These are phyloP conservation scores for Forficula auricularia DNA, from an alignment of 1,140 invertebrate species.

Conservation along the genomic window DNA sequence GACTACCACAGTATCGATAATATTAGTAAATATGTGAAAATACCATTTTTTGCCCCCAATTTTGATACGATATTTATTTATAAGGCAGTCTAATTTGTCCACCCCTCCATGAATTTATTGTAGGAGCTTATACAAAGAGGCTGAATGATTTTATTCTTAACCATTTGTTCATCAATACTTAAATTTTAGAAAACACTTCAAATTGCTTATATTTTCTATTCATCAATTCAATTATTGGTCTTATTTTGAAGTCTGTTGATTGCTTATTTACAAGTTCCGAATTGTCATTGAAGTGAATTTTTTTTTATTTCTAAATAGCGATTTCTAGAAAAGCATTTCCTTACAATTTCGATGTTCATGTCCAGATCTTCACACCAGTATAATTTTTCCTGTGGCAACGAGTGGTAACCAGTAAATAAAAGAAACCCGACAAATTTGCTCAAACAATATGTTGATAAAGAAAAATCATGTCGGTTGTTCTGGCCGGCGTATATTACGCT, in stretches of 20 bases:
- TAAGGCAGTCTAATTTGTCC: slow-evolving; percentile 8
- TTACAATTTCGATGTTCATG: slow-evolving; percentile 1
- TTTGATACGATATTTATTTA: slow-evolving; percentile 9
- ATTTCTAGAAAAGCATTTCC: slow-evolving; percentile 6
- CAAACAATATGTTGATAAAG: slow-evolving; percentile 1
- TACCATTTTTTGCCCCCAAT: slow-evolving; percentile 11
- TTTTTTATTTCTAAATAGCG: slow-evolving; percentile 3
- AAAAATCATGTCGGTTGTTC: slow-evolving; percentile 15
- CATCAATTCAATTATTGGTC: slow-evolving; percentile 5
- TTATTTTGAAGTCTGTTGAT: slow-evolving; percentile 7
- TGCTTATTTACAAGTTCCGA: slow-evolving; percentile 6
- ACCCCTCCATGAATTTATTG: slow-evolving; percentile 6
- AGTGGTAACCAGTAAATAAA: slow-evolving; percentile 4
- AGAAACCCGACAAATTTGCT: slow-evolving; percentile 6
- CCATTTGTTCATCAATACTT: slow-evolving; percentile 8
- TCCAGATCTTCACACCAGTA: slow-evolving; percentile 8
- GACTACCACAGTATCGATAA: slow-evolving; percentile 11
- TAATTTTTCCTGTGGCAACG: slow-evolving; percentile 2
- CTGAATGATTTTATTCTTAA: slow-evolving; percentile 1
- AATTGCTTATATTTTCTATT: slow-evolving; percentile 9
- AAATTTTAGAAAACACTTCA: slow-evolving; percentile 10
- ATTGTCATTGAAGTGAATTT: slow-evolving; percentile 10
- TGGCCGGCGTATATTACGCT: slow-evolving; percentile 4
- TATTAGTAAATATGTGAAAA: slow-evolving; percentile 12
- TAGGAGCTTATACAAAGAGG: not conserved